A percentile compares a stretch with the other conserved stretches of the same genome.
Conservation (phyloP, 1,140 invertebrate genomes). For the Lepidotrigona ventralis region DNA sequence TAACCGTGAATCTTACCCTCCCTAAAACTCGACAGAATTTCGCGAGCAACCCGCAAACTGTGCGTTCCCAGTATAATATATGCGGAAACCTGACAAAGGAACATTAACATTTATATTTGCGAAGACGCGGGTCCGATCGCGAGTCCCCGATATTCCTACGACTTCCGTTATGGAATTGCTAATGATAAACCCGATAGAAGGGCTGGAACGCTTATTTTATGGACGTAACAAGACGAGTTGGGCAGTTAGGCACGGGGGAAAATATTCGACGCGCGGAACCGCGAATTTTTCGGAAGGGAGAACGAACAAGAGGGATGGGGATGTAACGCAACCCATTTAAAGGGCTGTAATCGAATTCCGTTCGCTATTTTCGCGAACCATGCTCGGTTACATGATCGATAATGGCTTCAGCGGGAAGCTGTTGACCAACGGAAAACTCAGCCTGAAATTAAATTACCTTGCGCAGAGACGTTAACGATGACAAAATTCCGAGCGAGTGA, state of each 20-base stretch:
- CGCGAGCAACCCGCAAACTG: conserved; percentile 1
- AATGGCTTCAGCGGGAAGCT: neutral
- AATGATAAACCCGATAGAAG: conserved; percentile 34
- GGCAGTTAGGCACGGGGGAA: neutral
- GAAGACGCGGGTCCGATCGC: neutral
- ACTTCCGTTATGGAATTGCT: conserved; percentile 46
- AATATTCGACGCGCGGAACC: neutral
- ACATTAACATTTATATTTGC: conserved; percentile 43
- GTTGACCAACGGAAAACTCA: neutral
- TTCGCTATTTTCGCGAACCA: neutral
- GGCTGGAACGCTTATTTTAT: conserved; percentile 10
- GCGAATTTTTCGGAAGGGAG: neutral
- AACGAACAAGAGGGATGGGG: neutral
- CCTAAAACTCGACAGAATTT: conserved; percentile 6
- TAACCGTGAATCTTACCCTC: conserved; percentile 40
- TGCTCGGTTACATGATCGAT: neutral
- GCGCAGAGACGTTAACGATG: neutral
- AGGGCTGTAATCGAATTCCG: neutral
- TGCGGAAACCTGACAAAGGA: conserved; percentile 20
- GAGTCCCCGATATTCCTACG: conserved; percentile 4
- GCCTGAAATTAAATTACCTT: neutral
- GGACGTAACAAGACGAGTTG: neutral
- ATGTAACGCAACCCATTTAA: neutral
- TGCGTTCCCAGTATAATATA: conserved; percentile 14
- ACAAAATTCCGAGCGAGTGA: neutral